Conservation (phyloP, 1,140 invertebrate species). For the Diprion similis region DNA sequence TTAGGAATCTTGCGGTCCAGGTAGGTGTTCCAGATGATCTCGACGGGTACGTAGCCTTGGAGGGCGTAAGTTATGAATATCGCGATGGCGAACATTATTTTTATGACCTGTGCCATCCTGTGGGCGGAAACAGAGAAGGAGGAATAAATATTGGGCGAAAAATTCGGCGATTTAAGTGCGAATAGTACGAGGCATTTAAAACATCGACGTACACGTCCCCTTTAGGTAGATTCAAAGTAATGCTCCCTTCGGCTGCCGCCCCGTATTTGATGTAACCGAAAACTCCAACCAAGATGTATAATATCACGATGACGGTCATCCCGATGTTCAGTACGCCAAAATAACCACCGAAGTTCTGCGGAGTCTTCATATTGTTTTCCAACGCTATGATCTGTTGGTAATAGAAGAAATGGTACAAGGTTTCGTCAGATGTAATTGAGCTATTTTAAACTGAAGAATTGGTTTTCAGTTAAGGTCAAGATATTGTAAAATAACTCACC, state of each 20-base stretch:
- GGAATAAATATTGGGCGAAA: background rate
- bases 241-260: slow-evolving; percentile 67
- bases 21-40: slow-evolving; percentile 86
- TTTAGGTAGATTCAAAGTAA: slow-evolving; percentile 77
- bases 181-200: too few relatives aligned
- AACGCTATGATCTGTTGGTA: slow-evolving; percentile 76
- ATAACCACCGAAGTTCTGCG: slow-evolving; percentile 72
- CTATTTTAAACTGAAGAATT: background rate
- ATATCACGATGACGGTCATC: slow-evolving; percentile 75
- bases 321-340: slow-evolving; percentile 80
- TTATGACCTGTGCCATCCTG: slow-evolving; percentile 82
- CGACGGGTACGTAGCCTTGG: slow-evolving; percentile 93
- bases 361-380: slow-evolving; percentile 86
- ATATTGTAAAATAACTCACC: slow-evolving; percentile 62
- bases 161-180: background rate
- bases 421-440: background rate
- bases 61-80: slow-evolving; percentile 91
- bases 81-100: slow-evolving; percentile 83
- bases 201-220: slow-evolving; percentile 60
- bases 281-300: slow-evolving; percentile 82
- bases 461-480: slow-evolving; percentile 7
- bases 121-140: slow-evolving; percentile 40
- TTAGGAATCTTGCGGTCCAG: slow-evolving; percentile 63
- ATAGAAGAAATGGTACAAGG: slow-evolving; percentile 22
- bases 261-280: slow-evolving; percentile 86